Percentiles rank a stretch among this genome's conserved stretches.
Evolutionary conservation across 2,797 vertebrate species (phyloP).

Genomic region (Sciurus vulgaris): DNA sequence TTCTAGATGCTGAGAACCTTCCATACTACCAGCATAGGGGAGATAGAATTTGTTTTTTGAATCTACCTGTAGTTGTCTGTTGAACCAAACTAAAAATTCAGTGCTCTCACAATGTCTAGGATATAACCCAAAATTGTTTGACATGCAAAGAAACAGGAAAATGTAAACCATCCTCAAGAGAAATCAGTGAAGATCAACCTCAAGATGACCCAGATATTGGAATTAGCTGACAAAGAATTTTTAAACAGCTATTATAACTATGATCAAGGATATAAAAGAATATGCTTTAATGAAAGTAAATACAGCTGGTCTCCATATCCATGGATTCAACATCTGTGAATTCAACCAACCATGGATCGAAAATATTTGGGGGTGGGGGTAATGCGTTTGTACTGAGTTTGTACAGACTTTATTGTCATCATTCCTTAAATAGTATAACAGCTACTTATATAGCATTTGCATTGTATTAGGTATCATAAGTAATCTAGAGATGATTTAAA

Average conservation of each 20-base stretch:
- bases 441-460: background rate
- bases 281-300: background rate
- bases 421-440: background rate
- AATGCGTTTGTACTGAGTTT: background rate
- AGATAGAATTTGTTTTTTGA: background rate
- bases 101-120: background rate
- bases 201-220: background rate
- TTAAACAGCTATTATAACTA: background rate
- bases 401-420: background rate
- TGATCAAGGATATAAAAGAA: background rate
- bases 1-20: background rate
- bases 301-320: background rate
- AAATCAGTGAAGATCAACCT: background rate
- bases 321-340: background rate
- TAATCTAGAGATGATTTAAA: background rate
- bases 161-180: background rate
- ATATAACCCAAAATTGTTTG: background rate
- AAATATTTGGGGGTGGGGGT: background rate
- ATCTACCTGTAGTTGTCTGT: background rate
- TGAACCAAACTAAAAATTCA: background rate
- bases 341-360: background rate
- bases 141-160: background rate
- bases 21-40: no score
- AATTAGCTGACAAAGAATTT: slow-evolving; percentile 5
- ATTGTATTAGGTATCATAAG: background rate